These are phyloP conservation scores for Oscheius sp. DNA, from an alignment of 2,888 invertebrate genomes.

Conservation along the genomic window DNA sequence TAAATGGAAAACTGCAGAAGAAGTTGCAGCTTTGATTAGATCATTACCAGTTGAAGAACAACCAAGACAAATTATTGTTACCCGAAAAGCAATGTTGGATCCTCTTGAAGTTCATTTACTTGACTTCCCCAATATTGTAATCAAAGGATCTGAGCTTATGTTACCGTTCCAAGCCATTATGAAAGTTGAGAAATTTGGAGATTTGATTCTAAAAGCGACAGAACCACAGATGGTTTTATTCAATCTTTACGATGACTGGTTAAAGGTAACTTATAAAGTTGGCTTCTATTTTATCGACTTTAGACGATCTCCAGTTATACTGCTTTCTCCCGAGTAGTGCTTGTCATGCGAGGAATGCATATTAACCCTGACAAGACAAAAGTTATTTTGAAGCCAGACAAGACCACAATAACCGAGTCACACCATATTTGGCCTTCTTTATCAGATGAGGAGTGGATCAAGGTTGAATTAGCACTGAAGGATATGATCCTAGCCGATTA, in stretches of 20 bases:
- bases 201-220: conserved; percentile 96
- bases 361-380: conserved; percentile 99
- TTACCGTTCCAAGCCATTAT: conserved; percentile 88
- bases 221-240: conserved; percentile 99
- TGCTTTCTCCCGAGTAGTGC: conserved; percentile 93
- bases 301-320: conserved; percentile 96
- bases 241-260: conserved; percentile 99
- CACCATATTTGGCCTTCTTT: conserved; percentile 99
- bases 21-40: conserved; percentile 97
- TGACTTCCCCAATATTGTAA: conserved; percentile 99
- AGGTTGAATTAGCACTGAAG: conserved; percentile 93
- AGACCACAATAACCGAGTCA: conserved; percentile 96
- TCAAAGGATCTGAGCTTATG: conserved; percentile 97
- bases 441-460: conserved; percentile 98
- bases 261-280: conserved; percentile 80
- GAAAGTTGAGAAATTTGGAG: conserved; percentile 93
- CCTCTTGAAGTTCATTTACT: conserved; percentile 95
- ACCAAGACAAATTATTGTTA: conserved; percentile 99
- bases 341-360: conserved; percentile 93
- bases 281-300: neutral
- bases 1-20: conserved; percentile 99
- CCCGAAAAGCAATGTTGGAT: conserved; percentile 99
- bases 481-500: conserved; percentile 98
- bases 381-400: conserved; percentile 96
- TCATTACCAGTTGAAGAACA: conserved; percentile 99